Evolutionary conservation across 2,113 vertebrate species (phyloP).

Genomic region (Calyptomena viridis): DNA sequence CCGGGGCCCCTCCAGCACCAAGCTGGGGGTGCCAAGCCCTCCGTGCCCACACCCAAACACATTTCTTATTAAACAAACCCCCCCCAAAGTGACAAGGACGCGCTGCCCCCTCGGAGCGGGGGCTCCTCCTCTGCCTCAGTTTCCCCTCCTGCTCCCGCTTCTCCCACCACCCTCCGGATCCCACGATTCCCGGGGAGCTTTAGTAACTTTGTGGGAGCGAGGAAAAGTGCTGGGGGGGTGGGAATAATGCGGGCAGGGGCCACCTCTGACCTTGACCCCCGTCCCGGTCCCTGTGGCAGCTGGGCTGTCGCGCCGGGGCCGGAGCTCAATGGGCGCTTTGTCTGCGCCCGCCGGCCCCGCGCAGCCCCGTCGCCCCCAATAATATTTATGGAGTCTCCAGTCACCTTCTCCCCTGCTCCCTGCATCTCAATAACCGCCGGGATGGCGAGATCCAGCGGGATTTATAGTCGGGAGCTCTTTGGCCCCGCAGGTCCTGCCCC

Average conservation of each 20-base stretch:
- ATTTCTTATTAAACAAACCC: fast-evolving
- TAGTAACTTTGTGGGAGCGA: neutral
- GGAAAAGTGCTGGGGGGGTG: neutral
- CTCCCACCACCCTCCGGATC: neutral
- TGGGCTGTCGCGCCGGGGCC: slow-evolving; percentile 77
- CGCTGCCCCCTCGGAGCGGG: too few species aligned
- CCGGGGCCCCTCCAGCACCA: neutral
- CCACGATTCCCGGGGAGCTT: neutral
- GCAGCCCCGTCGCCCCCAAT: slow-evolving; percentile 45
- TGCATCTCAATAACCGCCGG: neutral
- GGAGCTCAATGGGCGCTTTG: slow-evolving; percentile 66
- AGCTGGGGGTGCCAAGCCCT: neutral
- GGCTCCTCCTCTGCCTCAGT: neutral
- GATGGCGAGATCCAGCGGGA: neutral
- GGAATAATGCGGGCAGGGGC: slow-evolving; percentile 26
- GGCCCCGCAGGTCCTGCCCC: neutral
- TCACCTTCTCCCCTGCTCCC: neutral
- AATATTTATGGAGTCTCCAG: slow-evolving; percentile 63
- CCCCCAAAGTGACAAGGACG: neutral
- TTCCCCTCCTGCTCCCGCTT: neutral
- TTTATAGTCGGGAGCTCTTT: neutral
- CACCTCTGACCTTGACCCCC: slow-evolving; percentile 83
- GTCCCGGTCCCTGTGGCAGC: slow-evolving; percentile 79
- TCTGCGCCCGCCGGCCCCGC: slow-evolving; percentile 66
- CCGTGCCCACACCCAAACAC: neutral